Percentiles rank a stretch among this genome's conserved stretches.
Evolutionary conservation across 2,113 vertebrate genomes (phyloP).

Genomic region (Notarius quadriscutis): DNA sequence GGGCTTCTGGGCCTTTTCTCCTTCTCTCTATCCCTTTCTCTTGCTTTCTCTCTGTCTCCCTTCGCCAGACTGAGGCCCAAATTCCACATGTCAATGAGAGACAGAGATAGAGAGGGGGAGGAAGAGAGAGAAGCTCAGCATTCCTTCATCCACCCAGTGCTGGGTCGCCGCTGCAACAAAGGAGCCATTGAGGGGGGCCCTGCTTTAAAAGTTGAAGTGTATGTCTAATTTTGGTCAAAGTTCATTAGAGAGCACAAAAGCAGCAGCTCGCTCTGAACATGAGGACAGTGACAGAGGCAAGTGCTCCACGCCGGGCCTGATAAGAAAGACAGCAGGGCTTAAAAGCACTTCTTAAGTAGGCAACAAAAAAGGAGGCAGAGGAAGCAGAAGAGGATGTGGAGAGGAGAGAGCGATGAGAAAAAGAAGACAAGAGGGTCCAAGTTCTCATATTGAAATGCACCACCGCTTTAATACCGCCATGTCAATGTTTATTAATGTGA

Average conservation of each 20-base stretch:
- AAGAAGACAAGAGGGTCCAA: conserved; percentile 38
- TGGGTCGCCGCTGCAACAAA: conserved; percentile 71
- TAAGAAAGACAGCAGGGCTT: conserved; percentile 71
- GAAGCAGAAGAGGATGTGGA: conserved; percentile 59
- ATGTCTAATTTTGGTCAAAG: conserved; percentile 82
- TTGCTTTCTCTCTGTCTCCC: conserved; percentile 30
- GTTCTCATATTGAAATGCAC: conserved; percentile 59
- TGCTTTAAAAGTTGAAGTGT: conserved; percentile 77
- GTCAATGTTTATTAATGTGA: conserved; percentile 71
- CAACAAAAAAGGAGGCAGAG: conserved; percentile 49
- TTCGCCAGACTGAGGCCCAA: conserved; percentile 56
- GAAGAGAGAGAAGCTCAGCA: conserved; percentile 47
- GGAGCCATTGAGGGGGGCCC: conserved; percentile 73
- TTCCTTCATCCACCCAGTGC: conserved; percentile 63
- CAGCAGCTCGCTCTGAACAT: conserved; percentile 72
- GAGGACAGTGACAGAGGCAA: conserved; percentile 77
- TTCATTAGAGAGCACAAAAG: conserved; percentile 79
- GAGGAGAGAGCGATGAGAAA: conserved; percentile 28
- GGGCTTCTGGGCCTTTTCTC: conserved; percentile 48
- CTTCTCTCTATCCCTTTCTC: conserved; percentile 34
- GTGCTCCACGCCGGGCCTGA: conserved; percentile 70
- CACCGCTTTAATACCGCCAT: conserved; percentile 66
- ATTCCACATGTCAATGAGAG: conserved; percentile 71
- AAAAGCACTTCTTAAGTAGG: conserved; percentile 71
- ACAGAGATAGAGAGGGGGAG: conserved; percentile 37